These are phyloP conservation scores for Ormyrus pomaceus DNA, from an alignment of 2,888 invertebrate genomes.

Conservation along the genomic window DNA sequence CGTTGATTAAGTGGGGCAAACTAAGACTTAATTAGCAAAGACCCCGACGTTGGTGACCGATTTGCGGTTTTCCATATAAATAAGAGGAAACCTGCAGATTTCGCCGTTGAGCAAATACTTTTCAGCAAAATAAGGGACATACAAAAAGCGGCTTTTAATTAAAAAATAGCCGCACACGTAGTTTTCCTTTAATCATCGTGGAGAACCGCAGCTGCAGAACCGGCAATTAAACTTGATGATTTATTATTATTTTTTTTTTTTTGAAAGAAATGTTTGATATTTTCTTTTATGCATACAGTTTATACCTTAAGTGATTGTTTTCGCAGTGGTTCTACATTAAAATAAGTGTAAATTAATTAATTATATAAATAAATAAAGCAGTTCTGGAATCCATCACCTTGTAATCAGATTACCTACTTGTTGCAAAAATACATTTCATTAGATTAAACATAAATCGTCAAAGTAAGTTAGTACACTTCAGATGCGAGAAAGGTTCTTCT, in stretches of 20 bases:
- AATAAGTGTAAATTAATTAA: no score
- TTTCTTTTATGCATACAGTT: neutral
- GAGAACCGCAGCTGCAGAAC: slow-evolving; percentile 12
- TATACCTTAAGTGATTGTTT: no score
- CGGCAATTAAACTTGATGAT: slow-evolving; percentile 45
- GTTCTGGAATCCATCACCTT: no score
- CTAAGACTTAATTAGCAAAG: slow-evolving; percentile 53
- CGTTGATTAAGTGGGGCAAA: slow-evolving; percentile 53
- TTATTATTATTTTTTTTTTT: slow-evolving; percentile 35
- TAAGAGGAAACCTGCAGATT: slow-evolving; percentile 52
- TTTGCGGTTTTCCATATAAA: slow-evolving; percentile 54
- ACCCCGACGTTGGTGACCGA: slow-evolving; percentile 35
- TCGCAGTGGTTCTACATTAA: no score
- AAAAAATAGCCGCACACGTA: slow-evolving; percentile 33
- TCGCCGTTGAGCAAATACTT: slow-evolving; percentile 48
- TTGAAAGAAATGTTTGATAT: slow-evolving; percentile 9
- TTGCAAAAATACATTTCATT: no score
- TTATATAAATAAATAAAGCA: no score
- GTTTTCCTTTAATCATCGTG: slow-evolving; percentile 44
- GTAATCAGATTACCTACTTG: no score
- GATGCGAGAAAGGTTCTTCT: no score
- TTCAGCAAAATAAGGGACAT: slow-evolving; percentile 45
- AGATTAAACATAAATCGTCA: no score
- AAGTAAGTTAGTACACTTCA: no score
- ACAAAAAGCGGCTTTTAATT: slow-evolving; percentile 44